Conservation (phyloP, 2,797 vertebrate genomes). For the Melopsittacus undulatus region DNA sequence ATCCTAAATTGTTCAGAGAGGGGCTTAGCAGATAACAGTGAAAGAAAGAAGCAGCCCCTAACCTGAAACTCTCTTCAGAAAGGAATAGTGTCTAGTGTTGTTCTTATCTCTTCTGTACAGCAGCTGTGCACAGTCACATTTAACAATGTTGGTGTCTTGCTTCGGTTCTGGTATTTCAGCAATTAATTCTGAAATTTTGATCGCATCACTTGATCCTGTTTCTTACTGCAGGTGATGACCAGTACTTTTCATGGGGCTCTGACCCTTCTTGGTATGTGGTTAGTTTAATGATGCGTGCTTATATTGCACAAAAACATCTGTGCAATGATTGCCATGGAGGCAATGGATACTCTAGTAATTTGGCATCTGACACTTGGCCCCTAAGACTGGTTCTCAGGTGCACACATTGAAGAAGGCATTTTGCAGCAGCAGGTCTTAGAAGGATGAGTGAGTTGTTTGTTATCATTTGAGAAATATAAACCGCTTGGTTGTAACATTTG, state of each 20-base stretch:
- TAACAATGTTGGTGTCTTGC: neutral
- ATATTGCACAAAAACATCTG: neutral
- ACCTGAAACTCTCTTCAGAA: neutral
- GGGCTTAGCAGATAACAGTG: neutral
- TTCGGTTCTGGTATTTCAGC: neutral
- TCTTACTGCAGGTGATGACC: neutral
- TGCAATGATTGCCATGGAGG: neutral
- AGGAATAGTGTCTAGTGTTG: neutral
- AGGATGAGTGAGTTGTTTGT: neutral
- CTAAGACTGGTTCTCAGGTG: neutral
- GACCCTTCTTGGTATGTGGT: neutral
- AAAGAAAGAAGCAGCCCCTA: neutral
- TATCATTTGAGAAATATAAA: neutral
- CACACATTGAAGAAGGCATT: neutral
- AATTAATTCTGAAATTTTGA: constrained; percentile 18
- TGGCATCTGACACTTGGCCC: neutral
- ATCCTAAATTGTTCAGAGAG: neutral
- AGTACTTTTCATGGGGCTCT: neutral
- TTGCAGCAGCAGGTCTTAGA: neutral
- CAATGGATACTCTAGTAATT: neutral
- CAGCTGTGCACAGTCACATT: neutral
- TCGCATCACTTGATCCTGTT: neutral
- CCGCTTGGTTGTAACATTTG: neutral
- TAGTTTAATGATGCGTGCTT: neutral
- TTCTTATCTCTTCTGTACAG: constrained; percentile 33